Conservation (phyloP, 2,888 invertebrate species). For the Brachypterus glaber region DNA sequence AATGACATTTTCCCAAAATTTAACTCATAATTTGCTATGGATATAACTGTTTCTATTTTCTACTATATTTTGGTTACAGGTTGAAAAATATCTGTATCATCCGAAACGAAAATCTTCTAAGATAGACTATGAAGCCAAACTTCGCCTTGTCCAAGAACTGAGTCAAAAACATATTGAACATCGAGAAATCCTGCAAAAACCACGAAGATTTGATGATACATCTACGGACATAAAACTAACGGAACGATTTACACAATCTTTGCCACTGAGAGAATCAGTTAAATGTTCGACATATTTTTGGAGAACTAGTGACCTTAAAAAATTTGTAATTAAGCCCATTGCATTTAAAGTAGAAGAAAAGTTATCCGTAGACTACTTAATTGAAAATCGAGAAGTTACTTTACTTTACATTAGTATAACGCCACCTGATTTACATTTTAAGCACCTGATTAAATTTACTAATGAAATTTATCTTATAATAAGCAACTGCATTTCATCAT, state of each 20-base stretch:
- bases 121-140: no score
- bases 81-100: no score
- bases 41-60: no score
- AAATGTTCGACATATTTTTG: background rate
- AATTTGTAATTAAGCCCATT: background rate
- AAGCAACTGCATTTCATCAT: background rate
- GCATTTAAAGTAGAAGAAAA: background rate
- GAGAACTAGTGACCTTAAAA: background rate
- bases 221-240: background rate
- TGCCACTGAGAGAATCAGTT: background rate
- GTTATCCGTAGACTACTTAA: background rate
- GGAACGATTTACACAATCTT: background rate
- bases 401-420: background rate
- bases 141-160: no score
- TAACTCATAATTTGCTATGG: no score
- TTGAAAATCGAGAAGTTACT: background rate
- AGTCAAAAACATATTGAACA: constrained; percentile 1
- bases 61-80: no score
- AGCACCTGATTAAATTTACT: background rate
- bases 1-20: no score
- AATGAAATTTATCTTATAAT: background rate
- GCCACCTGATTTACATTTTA: background rate
- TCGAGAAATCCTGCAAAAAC: background rate
- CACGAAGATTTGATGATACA: background rate
- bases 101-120: no score